Evolutionary conservation across 2,888 invertebrate species (phyloP).

Genomic region (Heteropelma amictum): DNA sequence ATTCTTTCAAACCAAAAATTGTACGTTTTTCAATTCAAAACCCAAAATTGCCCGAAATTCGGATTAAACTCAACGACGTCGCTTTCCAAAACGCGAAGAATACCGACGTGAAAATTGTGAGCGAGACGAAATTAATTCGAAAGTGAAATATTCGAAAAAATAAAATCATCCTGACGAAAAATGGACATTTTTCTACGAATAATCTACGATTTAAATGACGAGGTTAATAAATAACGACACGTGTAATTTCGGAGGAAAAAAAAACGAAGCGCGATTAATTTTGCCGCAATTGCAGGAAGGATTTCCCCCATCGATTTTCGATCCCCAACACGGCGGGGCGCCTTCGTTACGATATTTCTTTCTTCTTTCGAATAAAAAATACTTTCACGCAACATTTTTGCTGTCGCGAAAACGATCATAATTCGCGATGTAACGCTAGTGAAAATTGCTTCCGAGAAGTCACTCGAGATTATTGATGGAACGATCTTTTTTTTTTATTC

Average conservation of each 20-base stretch:
- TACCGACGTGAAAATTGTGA: too few species aligned
- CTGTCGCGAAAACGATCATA: constrained; percentile 28
- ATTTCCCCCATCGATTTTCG: constrained; percentile 28
- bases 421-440: constrained; percentile 19
- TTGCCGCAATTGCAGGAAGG: neutral
- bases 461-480: constrained; percentile 19
- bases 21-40: too few species aligned
- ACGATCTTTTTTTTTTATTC: neutral
- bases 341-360: constrained; percentile 23
- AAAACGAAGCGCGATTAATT: neutral
- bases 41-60: too few species aligned
- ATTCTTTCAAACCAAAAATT: too few species aligned
- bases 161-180: too few species aligned
- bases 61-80: too few species aligned
- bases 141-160: too few species aligned
- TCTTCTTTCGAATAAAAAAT: constrained; percentile 19
- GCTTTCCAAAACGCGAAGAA: too few species aligned
- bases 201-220: too few species aligned
- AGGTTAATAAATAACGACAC: neutral
- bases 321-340: neutral
- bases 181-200: too few species aligned
- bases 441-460: constrained; percentile 26
- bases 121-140: too few species aligned
- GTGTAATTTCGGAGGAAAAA: neutral
- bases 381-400: constrained; percentile 42